Conservation (phyloP, 2,888 invertebrate genomes). For the Lucinisca nassula region DNA sequence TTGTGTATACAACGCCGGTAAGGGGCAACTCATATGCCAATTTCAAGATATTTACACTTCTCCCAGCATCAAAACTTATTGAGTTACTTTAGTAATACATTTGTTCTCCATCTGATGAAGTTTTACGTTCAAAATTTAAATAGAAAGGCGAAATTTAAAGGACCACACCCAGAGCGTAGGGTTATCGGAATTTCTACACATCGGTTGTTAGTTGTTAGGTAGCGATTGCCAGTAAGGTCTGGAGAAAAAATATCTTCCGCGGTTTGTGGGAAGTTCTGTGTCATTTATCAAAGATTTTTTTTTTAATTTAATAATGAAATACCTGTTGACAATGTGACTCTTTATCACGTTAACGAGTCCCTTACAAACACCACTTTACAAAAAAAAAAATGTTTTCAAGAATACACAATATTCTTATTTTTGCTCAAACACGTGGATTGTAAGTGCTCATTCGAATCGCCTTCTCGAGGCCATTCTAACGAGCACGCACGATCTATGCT, state of each 20-base stretch:
- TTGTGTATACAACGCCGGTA: conserved; percentile 47
- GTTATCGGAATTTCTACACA: not conserved
- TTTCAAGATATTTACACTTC: not conserved
- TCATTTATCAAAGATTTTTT: not conserved
- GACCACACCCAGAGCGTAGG: conserved; percentile 32
- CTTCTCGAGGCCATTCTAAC: no score
- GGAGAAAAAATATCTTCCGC: not conserved
- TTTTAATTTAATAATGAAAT: not conserved
- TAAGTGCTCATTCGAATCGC: no score
- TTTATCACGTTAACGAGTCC: not conserved
- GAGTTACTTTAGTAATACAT: not conserved
- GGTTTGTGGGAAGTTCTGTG: no score
- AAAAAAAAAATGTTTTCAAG: no score
- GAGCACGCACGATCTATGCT: no score
- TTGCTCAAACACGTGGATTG: no score
- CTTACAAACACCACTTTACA: no score
- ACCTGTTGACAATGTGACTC: not conserved
- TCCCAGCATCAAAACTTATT: not conserved
- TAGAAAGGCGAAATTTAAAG: conserved; percentile 16
- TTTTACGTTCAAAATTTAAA: not conserved
- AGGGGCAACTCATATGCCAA: not conserved
- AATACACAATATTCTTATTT: no score
- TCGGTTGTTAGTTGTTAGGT: not conserved
- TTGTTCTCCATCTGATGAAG: not conserved
- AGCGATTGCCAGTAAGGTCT: not conserved